phyloP scores from a whole-genome alignment of 2,113 vertebrate species.

The Gracilinanus agilis region DNA sequence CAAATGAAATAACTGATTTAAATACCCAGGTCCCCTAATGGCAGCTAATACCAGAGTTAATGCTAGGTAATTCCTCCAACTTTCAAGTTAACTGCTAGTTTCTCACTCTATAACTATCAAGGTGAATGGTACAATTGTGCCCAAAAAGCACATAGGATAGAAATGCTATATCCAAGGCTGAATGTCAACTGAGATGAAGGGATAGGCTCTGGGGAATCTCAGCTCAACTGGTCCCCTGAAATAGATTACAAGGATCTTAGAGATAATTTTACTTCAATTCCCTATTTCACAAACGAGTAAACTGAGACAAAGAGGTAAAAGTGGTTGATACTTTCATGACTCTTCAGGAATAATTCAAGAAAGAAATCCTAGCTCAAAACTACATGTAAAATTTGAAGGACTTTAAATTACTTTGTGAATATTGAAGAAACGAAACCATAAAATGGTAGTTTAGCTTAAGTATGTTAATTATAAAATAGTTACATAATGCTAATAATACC shows the following conservation, averaged over 20 bases:
- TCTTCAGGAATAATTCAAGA: not conserved
- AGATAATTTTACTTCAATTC: not conserved
- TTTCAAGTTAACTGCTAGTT: not conserved
- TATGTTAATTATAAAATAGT: not conserved
- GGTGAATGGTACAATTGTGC: not conserved
- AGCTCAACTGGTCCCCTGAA: not conserved
- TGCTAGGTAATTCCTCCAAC: conserved; percentile 42
- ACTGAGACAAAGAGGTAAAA: not conserved
- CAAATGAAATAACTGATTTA: not conserved
- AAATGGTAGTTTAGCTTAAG: not conserved
- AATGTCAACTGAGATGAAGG: not conserved
- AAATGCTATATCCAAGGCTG: not conserved
- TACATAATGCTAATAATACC: not conserved
- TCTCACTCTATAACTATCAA: not conserved
- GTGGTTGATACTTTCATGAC: not conserved
- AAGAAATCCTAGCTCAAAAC: not conserved
- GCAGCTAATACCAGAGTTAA: conserved; percentile 7
- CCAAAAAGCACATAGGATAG: not conserved
- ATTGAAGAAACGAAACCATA: not conserved
- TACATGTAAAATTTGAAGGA: not conserved
- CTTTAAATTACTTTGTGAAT: not conserved
- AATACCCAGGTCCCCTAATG: not conserved
- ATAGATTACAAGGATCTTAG: not conserved
- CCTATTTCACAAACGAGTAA: not conserved
- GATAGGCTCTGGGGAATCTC: not conserved